Evolutionary conservation across 2,888 invertebrate genomes (phyloP).

Genomic region (Rhagium mordax): DNA sequence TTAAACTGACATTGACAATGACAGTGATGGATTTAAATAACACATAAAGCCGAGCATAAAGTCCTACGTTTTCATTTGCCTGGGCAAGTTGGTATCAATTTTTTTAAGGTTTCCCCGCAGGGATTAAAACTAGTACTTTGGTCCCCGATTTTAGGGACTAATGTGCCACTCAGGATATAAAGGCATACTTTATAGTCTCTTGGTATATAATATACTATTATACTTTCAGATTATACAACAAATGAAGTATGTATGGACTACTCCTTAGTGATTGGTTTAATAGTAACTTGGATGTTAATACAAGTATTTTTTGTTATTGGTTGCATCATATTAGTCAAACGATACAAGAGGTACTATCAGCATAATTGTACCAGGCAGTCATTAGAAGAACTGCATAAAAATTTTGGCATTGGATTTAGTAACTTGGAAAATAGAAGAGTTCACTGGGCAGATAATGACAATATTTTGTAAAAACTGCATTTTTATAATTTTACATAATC

Average conservation of each 20-base stretch:
- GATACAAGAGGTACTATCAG: conserved; percentile 72
- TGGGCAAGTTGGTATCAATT: too few species aligned
- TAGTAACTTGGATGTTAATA: conserved; percentile 72
- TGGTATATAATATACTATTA: too few species aligned
- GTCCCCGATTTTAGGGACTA: too few species aligned
- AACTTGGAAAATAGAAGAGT: conserved; percentile 78
- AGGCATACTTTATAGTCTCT: too few species aligned
- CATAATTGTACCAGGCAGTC: conserved; percentile 70
- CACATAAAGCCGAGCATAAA: too few species aligned
- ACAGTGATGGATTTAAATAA: too few species aligned
- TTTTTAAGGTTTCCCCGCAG: too few species aligned
- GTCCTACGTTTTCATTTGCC: too few species aligned
- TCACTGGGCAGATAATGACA: conserved; percentile 77
- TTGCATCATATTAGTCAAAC: conserved; percentile 72
- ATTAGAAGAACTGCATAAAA: conserved; percentile 72
- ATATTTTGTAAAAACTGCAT: conserved; percentile 41
- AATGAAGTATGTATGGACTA: conserved; percentile 69
- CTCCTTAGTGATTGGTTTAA: conserved; percentile 75
- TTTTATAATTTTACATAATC: not conserved
- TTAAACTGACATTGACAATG: too few species aligned
- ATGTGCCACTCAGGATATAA: too few species aligned
- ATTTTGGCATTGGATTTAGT: conserved; percentile 77
- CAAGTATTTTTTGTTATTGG: conserved; percentile 74
- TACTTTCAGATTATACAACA: conserved; percentile 62
- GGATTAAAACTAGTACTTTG: too few species aligned